Percentiles rank a stretch among this genome's conserved stretches.
Evolutionary conservation across 2,113 vertebrate genomes (phyloP).

Genomic region (Psephotus haematonotus): DNA sequence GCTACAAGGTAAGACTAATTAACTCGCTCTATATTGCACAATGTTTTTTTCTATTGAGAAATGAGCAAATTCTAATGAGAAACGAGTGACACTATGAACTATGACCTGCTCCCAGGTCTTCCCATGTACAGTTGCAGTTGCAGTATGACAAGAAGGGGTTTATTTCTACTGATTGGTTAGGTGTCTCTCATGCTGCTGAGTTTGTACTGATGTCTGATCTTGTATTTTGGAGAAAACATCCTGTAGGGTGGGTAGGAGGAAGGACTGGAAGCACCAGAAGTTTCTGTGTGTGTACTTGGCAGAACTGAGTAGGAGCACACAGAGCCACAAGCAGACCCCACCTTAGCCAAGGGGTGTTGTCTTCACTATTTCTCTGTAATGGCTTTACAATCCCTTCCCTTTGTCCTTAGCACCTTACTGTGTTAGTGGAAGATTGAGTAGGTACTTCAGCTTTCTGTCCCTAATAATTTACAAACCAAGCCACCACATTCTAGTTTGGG

Average conservation of each 20-base stretch:
- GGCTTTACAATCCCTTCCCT: not conserved
- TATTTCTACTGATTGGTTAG: not conserved
- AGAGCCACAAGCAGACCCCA: not conserved
- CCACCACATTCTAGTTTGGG: not conserved
- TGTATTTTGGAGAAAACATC: not conserved
- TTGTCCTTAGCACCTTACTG: not conserved
- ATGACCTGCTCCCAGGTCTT: not conserved
- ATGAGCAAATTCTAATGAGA: not conserved
- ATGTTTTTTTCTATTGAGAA: not conserved
- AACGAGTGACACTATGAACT: not conserved
- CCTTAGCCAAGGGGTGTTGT: not conserved
- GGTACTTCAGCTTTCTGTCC: not conserved
- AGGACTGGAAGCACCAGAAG: not conserved
- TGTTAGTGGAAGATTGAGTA: not conserved
- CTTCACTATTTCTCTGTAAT: not conserved
- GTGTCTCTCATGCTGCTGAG: not conserved
- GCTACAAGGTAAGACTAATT: conserved; percentile 85
- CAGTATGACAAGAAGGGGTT: not conserved
- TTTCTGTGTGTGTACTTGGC: accelerated
- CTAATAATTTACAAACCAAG: not conserved
- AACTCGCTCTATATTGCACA: not conserved
- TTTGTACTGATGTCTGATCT: not conserved
- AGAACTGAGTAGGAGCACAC: not conserved
- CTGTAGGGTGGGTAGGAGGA: not conserved
- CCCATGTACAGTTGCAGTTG: not conserved